These are phyloP conservation scores for Eupithecia subumbrata DNA, from an alignment of 2,888 invertebrate genomes.

Conservation along the genomic window DNA sequence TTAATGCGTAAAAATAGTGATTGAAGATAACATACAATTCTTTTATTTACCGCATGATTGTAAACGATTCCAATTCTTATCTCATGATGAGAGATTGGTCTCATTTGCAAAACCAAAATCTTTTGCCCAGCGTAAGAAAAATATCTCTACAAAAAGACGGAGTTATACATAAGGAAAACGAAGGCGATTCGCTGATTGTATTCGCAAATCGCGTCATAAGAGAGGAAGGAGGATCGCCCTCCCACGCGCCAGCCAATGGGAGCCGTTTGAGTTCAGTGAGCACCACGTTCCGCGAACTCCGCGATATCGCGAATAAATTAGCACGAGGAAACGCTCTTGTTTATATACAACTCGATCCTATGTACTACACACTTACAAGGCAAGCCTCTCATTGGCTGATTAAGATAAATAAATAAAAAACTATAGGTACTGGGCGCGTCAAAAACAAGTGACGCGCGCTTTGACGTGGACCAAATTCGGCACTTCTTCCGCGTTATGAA, in stretches of 20 bases:
- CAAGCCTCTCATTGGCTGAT: slow-evolving; percentile 48
- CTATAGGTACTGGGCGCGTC: slow-evolving; percentile 43
- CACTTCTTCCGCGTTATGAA: slow-evolving; percentile 66
- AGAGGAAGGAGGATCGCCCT: slow-evolving; percentile 83
- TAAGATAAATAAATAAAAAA: slow-evolving; percentile 47
- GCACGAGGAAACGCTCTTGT: slow-evolving; percentile 48
- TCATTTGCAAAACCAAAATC: neutral
- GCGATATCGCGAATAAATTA: slow-evolving; percentile 77
- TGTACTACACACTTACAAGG: slow-evolving; percentile 40
- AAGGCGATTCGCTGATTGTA: slow-evolving; percentile 61
- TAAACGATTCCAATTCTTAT: neutral
- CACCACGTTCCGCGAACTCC: slow-evolving; percentile 58
- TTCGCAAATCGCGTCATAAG: slow-evolving; percentile 79
- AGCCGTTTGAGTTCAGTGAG: slow-evolving; percentile 48
- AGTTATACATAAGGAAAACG: slow-evolving; percentile 40
- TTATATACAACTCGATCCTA: slow-evolving; percentile 43
- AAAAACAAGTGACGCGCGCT: slow-evolving; percentile 46
- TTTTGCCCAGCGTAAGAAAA: neutral
- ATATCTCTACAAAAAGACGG: slow-evolving; percentile 21
- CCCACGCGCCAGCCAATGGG: slow-evolving; percentile 74
- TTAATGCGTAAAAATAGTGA: slow-evolving; percentile 36
- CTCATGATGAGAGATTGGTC: neutral
- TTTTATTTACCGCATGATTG: neutral
- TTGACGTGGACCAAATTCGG: slow-evolving; percentile 37
- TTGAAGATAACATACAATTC: slow-evolving; percentile 17